Percentiles rank a stretch among this genome's conserved stretches.
These are phyloP conservation scores for Microchirus variegatus DNA, from an alignment of 2,797 vertebrate genomes.

Conservation along the genomic window DNA sequence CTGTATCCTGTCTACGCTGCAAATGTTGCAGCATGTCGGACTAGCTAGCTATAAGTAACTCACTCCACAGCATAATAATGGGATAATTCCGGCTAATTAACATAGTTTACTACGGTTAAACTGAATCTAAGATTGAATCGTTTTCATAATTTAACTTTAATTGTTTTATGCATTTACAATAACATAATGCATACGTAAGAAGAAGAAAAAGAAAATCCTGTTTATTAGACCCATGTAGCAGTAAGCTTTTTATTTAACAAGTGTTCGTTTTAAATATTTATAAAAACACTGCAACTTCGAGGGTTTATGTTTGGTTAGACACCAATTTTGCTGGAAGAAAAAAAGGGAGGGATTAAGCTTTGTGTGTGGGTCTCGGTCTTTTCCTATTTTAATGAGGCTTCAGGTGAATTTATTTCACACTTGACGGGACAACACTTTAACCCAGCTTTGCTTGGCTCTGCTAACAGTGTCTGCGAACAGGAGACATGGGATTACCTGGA, in stretches of 20 bases:
- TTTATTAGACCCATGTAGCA: not conserved
- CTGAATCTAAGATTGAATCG: no score
- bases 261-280: conserved; percentile 1
- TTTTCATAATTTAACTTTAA: no score
- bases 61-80: no score
- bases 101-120: no score
- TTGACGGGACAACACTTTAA: conserved; percentile 38
- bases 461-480: conserved; percentile 56
- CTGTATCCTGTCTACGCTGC: not conserved
- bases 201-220: not conserved
- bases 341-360: conserved; percentile 19
- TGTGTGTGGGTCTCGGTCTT: conserved; percentile 12
- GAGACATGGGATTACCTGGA: conserved; percentile 80
- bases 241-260: not conserved
- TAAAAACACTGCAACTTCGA: not conserved
- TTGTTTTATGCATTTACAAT: no score
- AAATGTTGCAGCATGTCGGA: not conserved
- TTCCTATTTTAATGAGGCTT: conserved; percentile 44
- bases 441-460: conserved; percentile 32
- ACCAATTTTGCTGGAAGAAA: conserved; percentile 18
- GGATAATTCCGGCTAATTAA: no score
- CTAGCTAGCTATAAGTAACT: no score
- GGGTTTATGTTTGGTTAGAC: conserved; percentile 16
- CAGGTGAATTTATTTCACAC: conserved; percentile 64
- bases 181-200: not conserved